A percentile compares a stretch with the other conserved stretches of the same genome.
These are phyloP conservation scores for Nycticryphes semicollaris DNA, from an alignment of 2,113 vertebrate species.

Conservation along the genomic window DNA sequence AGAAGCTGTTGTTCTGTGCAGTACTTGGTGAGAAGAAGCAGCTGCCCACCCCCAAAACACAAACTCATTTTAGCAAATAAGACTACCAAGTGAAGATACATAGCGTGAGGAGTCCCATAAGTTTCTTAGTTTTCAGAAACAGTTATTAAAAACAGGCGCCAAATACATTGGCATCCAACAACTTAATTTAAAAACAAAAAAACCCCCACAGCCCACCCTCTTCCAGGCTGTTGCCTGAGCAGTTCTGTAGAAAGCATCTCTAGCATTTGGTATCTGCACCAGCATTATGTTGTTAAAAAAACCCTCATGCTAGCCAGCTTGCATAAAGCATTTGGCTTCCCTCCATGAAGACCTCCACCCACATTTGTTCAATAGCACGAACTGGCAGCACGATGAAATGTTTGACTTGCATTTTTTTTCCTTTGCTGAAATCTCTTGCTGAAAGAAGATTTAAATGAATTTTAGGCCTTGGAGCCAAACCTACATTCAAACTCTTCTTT, in stretches of 20 bases:
- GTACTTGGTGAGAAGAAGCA: neutral
- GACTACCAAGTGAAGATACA: neutral
- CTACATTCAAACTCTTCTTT: neutral
- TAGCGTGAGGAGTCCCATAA: fast-evolving
- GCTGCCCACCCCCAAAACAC: neutral
- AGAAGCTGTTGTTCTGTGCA: neutral
- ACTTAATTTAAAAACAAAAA: neutral
- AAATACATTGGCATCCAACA: neutral
- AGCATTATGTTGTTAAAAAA: neutral
- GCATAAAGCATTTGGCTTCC: slow-evolving; percentile 31
- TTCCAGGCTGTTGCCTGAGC: slow-evolving; percentile 26
- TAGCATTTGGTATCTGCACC: neutral
- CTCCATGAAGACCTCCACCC: slow-evolving; percentile 37
- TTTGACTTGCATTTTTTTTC: neutral
- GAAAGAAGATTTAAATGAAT: neutral
- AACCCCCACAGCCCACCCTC: neutral
- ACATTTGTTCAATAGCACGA: slow-evolving; percentile 12
- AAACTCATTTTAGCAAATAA: neutral
- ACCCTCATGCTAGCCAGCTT: neutral
- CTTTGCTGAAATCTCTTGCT: neutral
- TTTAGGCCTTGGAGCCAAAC: neutral
- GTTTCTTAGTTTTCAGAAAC: neutral
- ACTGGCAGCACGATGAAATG: neutral
- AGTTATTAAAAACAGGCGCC: neutral
- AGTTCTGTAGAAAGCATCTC: neutral